phyloP scores from a whole-genome alignment of 2,113 vertebrate species.

The Myiopsitta monachus region DNA sequence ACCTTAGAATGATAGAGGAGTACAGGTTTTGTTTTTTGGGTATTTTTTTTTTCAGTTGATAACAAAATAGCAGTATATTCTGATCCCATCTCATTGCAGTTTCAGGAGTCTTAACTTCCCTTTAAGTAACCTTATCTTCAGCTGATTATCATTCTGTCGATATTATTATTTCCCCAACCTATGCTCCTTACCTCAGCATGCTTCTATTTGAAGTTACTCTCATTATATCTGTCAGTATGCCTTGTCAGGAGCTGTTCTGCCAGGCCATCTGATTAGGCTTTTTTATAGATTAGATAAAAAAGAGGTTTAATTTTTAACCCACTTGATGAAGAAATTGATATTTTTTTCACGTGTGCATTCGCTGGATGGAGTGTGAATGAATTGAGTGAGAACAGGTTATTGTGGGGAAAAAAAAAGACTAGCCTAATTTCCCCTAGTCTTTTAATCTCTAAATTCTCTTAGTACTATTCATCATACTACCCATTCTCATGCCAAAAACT shows the following conservation, averaged over 20 bases:
- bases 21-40: rapidly evolving
- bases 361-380: neutral
- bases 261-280: neutral
- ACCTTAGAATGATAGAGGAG: neutral
- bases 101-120: neutral
- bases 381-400: neutral
- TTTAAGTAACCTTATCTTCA: slow-evolving; percentile 24
- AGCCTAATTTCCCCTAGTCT: neutral
- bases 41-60: neutral
- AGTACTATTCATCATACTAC: neutral
- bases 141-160: neutral
- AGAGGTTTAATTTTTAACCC: neutral
- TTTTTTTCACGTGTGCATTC: neutral
- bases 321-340: neutral
- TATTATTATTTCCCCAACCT: slow-evolving; percentile 17
- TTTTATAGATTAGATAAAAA: neutral
- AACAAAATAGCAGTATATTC: neutral
- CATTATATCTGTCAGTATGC: slow-evolving; percentile 16
- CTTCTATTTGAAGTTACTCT: slow-evolving; percentile 15
- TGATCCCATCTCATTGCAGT: neutral
- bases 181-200: neutral
- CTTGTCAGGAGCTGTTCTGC: neutral
- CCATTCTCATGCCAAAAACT: neutral
- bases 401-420: neutral
- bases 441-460: neutral